Percentiles rank a stretch among this genome's conserved stretches.
Evolutionary conservation across 2,888 invertebrate species (phyloP).

Genomic region (Acanthopleura granulata): DNA sequence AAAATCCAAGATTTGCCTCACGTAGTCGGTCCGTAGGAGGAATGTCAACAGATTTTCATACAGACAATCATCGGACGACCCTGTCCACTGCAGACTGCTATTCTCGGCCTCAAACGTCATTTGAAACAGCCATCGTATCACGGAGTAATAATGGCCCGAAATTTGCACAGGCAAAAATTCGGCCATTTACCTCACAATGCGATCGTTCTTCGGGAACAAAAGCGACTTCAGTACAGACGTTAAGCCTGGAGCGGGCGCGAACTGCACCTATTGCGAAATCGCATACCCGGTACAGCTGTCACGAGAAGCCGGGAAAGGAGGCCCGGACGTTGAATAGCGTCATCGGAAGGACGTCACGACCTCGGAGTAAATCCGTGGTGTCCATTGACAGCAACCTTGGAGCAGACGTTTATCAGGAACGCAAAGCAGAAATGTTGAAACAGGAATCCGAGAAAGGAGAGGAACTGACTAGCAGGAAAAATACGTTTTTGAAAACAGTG

Average conservation of each 20-base stretch:
- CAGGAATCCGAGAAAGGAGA: constrained; percentile 44
- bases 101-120: constrained; percentile 26
- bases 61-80: no score
- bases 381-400: constrained; percentile 48
- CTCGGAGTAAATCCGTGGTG: constrained; percentile 32
- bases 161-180: not conserved
- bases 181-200: not conserved
- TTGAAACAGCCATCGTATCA: not conserved
- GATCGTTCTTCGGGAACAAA: not conserved
- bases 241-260: not conserved
- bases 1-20: not conserved
- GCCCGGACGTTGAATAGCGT: constrained; percentile 15
- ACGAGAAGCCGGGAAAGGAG: constrained; percentile 38
- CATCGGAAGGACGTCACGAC: constrained; percentile 18
- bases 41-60: constrained; percentile 19
- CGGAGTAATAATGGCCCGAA: not conserved
- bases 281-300: constrained; percentile 21
- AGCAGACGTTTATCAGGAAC: constrained; percentile 51
- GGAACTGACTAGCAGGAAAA: constrained; percentile 44
- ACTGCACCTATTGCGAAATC: not conserved
- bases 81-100: constrained; percentile 45
- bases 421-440: constrained; percentile 52
- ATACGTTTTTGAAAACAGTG: constrained; percentile 44
- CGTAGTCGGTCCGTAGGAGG: constrained; percentile 52
- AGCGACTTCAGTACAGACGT: not conserved